phyloP scores from a whole-genome alignment of 2,888 invertebrate genomes.

The Tyria jacobaeae region DNA sequence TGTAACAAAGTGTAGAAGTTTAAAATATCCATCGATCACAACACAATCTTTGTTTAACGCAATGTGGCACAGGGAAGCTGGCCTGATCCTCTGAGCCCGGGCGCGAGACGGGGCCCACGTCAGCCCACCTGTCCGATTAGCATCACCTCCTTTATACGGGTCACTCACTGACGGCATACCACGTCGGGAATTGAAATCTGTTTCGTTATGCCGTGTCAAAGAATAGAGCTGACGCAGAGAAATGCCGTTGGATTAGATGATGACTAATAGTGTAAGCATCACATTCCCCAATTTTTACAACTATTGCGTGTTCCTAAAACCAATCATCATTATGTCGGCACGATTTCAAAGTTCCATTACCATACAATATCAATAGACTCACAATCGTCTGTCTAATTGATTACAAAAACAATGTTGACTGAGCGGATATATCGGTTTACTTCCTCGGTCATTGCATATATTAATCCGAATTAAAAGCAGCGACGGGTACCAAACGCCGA shows the following conservation, averaged over 20 bases:
- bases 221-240: conserved; percentile 74
- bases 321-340: conserved; percentile 77
- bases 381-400: conserved; percentile 76
- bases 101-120: conserved; percentile 63
- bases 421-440: conserved; percentile 55
- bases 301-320: conserved; percentile 72
- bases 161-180: conserved; percentile 76
- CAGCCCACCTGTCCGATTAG: conserved; percentile 84
- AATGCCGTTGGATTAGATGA: conserved; percentile 73
- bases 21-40: conserved; percentile 72
- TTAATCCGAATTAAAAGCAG: conserved; percentile 83
- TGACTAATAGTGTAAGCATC: conserved; percentile 71
- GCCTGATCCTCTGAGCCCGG: conserved; percentile 45
- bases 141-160: conserved; percentile 81
- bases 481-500: conserved; percentile 69
- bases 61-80: conserved; percentile 49
- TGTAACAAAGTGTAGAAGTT: conserved; percentile 57
- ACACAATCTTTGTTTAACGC: conserved; percentile 61
- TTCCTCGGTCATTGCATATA: conserved; percentile 76
- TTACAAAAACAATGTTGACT: conserved; percentile 72
- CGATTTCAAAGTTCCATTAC: conserved; percentile 75
- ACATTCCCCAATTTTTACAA: conserved; percentile 57
- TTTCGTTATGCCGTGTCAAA: conserved; percentile 82
- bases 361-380: conserved; percentile 66
- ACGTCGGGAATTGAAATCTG: conserved; percentile 80